Conservation (phyloP, 2,888 invertebrate species). For the Agrotis puta region DNA sequence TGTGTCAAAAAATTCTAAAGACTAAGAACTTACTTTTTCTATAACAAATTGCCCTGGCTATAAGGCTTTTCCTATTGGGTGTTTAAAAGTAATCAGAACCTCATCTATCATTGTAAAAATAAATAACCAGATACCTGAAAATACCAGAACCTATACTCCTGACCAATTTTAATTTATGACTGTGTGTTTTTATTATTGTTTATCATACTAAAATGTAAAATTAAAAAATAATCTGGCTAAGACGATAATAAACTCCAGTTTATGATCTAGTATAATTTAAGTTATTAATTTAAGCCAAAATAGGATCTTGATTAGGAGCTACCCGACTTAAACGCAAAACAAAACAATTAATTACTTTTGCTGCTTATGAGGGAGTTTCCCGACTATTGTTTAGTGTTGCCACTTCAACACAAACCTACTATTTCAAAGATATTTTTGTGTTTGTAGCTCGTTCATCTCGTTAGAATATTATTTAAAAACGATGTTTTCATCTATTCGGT, state of each 20-base stretch:
- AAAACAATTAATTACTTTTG: background rate
- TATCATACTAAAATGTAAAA: background rate
- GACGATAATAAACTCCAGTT: too few relatives aligned
- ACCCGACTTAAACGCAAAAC: too few relatives aligned
- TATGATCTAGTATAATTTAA: background rate
- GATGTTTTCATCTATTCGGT: background rate
- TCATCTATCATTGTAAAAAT: background rate
- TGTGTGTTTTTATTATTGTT: background rate
- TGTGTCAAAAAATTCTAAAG: constrained; percentile 5
- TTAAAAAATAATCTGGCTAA: background rate
- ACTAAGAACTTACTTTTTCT: background rate
- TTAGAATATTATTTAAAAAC: background rate
- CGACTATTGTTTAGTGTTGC: constrained; percentile 13
- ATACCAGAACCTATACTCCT: too few relatives aligned
- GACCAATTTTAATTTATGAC: background rate
- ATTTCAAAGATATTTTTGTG: background rate
- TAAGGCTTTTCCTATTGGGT: background rate
- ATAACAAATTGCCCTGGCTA: background rate
- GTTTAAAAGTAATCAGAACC: background rate
- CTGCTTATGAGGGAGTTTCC: constrained; percentile 17
- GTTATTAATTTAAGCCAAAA: background rate
- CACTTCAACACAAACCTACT: constrained; percentile 13
- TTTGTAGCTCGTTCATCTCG: background rate
- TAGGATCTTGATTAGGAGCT: background rate
- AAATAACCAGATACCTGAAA: too few relatives aligned